Base-by-base conservation (phyloP, 2,888 invertebrate genomes). In the Odontocolon sp. region DNA sequence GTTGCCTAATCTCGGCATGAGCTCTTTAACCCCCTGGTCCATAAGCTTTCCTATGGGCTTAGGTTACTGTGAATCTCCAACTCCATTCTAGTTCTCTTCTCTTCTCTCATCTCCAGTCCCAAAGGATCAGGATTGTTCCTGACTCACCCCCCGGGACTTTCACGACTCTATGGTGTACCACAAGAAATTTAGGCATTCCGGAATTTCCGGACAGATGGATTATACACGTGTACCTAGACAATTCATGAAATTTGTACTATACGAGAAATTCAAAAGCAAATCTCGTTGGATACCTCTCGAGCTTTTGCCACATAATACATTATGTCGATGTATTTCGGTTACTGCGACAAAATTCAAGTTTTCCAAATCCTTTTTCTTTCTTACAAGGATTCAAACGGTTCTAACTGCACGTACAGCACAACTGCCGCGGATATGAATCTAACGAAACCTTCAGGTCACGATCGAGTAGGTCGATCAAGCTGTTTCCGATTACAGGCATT, bases 21-120 rank as follows among this genome's bases (percentile, higher is more conserved):
- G 78, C 77, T 74, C 81, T 77, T 80, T 77, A 78, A 78, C 74
- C 72, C 75, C 66, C n/a, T n/a, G 72, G 67, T 72, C 76, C 61
- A 71, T 76, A 77, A 80, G 76, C 78, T 77, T 75, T 77, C 69
- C 71, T 54, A 59, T 71, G 57, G 70, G 74, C 72, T 80, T 80
- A 81, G 70, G 71, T 67, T 67, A 67, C 40, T 31, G 61, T 67
- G 70, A 61, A 71, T 67, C 61, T 76, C 70, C 54, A 54, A 56
- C 54, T 52, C 63, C 33, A n/a, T 33, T 28, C 47, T 47, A 23
- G 47, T 14, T 57, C 31, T 47, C 57, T 18, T 33, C 26, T 18
- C 26, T 36, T 45, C 54, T 45, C 70, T 54, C 36, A 23, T 63
- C 40, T 47, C 67, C 38, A 45, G 11, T 45, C 67, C 54, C 47